phyloP scores from a whole-genome alignment of 2,797 vertebrate genomes.

The Sus cebifrons region DNA sequence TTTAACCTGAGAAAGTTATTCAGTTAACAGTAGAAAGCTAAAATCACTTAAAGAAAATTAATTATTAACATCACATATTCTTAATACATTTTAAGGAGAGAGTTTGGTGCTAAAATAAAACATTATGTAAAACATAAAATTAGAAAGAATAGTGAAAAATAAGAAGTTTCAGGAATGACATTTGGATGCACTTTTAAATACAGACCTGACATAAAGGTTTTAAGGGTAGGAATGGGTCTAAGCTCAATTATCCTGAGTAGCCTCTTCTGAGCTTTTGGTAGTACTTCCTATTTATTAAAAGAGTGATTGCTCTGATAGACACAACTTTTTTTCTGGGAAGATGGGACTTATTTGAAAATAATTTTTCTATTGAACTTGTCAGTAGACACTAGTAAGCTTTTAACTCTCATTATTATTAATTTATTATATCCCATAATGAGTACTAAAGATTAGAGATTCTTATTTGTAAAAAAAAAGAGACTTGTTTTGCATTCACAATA shows the following conservation, averaged over 20 bases:
- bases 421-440: neutral
- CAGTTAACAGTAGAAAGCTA: neutral
- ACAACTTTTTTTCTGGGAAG: neutral
- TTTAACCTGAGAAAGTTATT: neutral
- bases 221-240: neutral
- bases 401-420: neutral
- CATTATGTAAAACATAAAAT: neutral
- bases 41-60: slow-evolving; percentile 24
- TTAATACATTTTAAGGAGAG: slow-evolving; percentile 8
- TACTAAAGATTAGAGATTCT: neutral
- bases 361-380: neutral
- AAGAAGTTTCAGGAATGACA: neutral
- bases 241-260: neutral
- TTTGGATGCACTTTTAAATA: neutral
- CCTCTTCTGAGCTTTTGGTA: neutral
- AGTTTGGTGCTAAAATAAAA: neutral
- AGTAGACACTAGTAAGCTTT: neutral
- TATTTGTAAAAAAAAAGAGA: neutral
- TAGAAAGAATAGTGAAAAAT: neutral
- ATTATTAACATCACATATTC: neutral
- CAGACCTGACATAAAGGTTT: neutral
- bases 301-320: neutral
- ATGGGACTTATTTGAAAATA: neutral
- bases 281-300: neutral
- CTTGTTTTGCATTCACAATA: neutral